Conservation (phyloP, 2,888 invertebrate genomes). For the Drosophila prolongata region DNA sequence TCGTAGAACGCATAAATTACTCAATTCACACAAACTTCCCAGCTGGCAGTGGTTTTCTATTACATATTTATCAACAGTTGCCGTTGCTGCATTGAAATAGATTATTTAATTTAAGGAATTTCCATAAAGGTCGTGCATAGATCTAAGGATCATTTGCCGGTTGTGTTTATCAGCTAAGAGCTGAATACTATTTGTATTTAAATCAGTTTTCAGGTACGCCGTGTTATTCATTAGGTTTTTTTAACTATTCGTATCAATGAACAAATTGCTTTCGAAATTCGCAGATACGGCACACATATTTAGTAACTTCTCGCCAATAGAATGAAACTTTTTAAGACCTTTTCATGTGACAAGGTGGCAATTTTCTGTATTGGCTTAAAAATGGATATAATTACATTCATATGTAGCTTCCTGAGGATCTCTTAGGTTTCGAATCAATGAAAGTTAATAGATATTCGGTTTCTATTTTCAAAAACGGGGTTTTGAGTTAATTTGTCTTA, state of each 20-base stretch:
- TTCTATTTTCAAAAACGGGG: too few species aligned
- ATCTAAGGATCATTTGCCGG: background rate
- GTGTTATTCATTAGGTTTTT: background rate
- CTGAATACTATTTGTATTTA: background rate
- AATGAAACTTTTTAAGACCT: background rate
- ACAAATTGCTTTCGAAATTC: background rate
- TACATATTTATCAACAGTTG: constrained; percentile 10
- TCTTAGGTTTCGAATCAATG: too few species aligned
- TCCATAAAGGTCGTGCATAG: background rate
- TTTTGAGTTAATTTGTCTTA: too few species aligned
- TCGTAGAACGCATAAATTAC: constrained; percentile 25
- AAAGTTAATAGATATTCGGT: too few species aligned
- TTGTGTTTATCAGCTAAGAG: background rate
- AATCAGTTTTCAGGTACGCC: background rate
- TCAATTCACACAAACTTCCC: constrained; percentile 10
- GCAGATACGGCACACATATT: background rate
- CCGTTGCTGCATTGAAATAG: constrained; percentile 4
- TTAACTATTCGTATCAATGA: background rate
- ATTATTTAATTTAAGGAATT: background rate
- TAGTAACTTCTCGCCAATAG: background rate
- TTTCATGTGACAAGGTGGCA: background rate
- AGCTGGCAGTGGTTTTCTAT: constrained; percentile 16
- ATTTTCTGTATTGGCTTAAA: background rate
- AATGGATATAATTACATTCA: too few species aligned
- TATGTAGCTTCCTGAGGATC: too few species aligned